Evolutionary conservation across 1,140 invertebrate genomes (phyloP).

Genomic region (Drepana arcuata): DNA sequence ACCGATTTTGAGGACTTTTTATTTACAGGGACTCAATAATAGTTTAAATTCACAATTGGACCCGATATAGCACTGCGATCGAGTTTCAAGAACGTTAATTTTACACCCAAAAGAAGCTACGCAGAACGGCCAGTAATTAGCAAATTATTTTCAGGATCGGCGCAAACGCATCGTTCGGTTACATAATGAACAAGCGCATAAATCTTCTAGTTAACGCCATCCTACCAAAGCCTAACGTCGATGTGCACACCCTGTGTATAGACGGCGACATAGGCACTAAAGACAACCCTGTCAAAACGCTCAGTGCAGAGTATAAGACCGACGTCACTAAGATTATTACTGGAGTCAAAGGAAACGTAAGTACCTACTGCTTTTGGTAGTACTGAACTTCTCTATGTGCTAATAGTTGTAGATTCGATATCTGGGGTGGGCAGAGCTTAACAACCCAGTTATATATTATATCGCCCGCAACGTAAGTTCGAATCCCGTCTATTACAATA

Average conservation of each 20-base stretch:
- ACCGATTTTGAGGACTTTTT: too few relatives aligned
- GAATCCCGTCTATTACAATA: too few relatives aligned
- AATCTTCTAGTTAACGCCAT: conserved; percentile 71
- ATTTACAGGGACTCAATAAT: too few relatives aligned
- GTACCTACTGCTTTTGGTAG: conserved; percentile 5
- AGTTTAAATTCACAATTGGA: too few relatives aligned
- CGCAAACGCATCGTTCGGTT: conserved; percentile 71
- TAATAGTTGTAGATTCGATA: too few relatives aligned
- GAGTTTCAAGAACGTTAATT: too few relatives aligned
- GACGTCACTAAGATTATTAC: conserved; percentile 49
- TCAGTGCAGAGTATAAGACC: conserved; percentile 70
- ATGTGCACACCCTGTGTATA: conserved; percentile 73
- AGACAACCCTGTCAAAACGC: conserved; percentile 37
- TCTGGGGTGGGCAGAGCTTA: too few relatives aligned
- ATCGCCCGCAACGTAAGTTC: too few relatives aligned
- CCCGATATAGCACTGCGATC: too few relatives aligned
- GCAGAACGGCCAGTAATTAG: conserved; percentile 1
- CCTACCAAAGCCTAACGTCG: conserved; percentile 76
- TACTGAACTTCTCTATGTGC: too few relatives aligned
- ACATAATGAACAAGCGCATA: conserved; percentile 61
- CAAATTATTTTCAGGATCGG: conserved; percentile 52
- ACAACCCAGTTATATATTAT: too few relatives aligned
- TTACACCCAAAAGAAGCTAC: neutral
- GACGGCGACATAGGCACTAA: conserved; percentile 55
- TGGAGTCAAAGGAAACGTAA: conserved; percentile 45